phyloP scores from a whole-genome alignment of 1,140 invertebrate genomes.

The Caerostris darwini region DNA sequence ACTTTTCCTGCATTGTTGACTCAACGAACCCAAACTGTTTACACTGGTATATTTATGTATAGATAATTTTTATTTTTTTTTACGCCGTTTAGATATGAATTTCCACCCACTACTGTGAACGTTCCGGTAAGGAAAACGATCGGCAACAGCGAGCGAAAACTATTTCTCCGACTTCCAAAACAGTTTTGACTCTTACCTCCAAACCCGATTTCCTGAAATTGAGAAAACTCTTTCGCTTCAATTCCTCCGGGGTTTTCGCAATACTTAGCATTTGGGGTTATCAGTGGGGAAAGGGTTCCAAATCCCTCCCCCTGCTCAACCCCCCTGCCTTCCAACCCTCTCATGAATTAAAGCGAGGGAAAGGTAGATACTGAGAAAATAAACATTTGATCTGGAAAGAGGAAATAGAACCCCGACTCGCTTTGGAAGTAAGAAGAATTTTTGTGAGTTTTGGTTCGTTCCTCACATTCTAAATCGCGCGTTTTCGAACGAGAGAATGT shows the following conservation, averaged over 20 bases:
- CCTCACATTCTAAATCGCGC: slow-evolving; percentile 1
- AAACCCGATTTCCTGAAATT: background rate
- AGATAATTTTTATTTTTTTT: background rate
- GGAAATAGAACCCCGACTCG: background rate
- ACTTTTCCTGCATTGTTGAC: too few species aligned
- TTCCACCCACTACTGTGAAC: background rate
- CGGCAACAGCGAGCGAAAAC: background rate
- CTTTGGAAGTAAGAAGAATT: background rate
- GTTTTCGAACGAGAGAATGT: background rate
- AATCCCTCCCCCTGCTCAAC: background rate
- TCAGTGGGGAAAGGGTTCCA: background rate
- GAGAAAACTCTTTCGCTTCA: background rate
- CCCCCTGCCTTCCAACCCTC: background rate
- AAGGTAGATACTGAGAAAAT: slow-evolving; percentile 55
- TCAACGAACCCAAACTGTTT: too few species aligned
- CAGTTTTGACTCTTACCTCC: background rate
- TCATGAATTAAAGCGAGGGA: slow-evolving; percentile 20
- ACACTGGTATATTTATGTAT: too few species aligned
- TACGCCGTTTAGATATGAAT: background rate
- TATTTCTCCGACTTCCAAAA: background rate
- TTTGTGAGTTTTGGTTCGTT: background rate
- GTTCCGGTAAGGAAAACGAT: background rate
- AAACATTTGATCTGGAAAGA: slow-evolving; percentile 58
- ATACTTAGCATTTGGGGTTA: slow-evolving; percentile 46
- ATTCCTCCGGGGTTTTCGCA: slow-evolving; percentile 15